Evolutionary conservation across 2,113 vertebrate species (phyloP), one percentile per base, ranked within the genome.

Genomic region (Zapus hudsonius): DNA sequence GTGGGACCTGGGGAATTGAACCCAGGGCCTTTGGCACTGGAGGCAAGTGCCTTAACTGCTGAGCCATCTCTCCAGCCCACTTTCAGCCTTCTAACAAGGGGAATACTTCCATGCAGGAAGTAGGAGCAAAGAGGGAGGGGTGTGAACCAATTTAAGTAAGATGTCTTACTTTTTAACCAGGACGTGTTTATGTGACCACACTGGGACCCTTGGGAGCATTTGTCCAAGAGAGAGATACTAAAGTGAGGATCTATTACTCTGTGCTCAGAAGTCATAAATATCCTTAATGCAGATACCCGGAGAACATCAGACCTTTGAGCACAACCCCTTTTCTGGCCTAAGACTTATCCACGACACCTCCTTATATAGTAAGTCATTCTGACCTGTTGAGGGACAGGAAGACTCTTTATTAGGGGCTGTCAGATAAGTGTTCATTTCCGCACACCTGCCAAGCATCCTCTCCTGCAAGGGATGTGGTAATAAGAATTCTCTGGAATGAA

Each of bases 221-320:
- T 27, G 31, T 44, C 16, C 67, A 52, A 90, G 29, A 13, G 16
- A 89, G 40, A 17, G 75, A 29, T 10, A 31, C 73, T 73, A 40
- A 84, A 84, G 55, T 73, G 33, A 10, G 9, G 13, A 13, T 80
- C 61, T n/a, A 31, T 57, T 82, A 85, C 76, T n/a, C 27, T 73
- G 19, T 81, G 40, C 19, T 38, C 72, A 36, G 25, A 6, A 38
- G 16, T 31, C 69, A 59, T 55, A 78, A 57, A 76, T 17, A 57
- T 17, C 73, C 57, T 90, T 92, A 75, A 67, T 47, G 70, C 44
- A 36, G 15, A 84, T 78, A 67, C 29, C 52, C 91, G 36, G 52
- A 93, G 61, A 93, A 89, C 47, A 90, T 74, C 22, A 69, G n/a
- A 73, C 31, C 17, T 33, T 64, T 70, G n/a, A 36, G 57, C 29